Base-by-base conservation (phyloP, 2,888 invertebrate species). In the Ariolimax columbianus region DNA sequence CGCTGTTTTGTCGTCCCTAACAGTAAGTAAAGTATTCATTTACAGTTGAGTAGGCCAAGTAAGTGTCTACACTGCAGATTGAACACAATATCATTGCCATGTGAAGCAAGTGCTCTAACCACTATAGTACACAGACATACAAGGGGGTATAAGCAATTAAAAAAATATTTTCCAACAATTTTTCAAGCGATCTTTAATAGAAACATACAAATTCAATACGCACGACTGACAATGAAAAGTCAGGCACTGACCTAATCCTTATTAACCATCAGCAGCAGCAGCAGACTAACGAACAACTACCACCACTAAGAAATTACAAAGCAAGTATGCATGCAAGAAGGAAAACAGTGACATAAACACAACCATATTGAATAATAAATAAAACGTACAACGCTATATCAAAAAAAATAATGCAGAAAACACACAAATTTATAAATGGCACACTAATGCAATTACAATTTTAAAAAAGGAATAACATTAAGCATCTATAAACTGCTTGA, bases 301-400 rank as follows among this genome's bases (percentile, higher is more conserved):
- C 72, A 70, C 23, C 23, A 11, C 6, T 19, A 40, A 23, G 26
- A 23, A 66, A 66, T 33, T 66, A 66, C 4, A n/a, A 72, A 72
- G 72, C 72, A 17, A 55, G 11, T 40, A 40, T 19, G 72, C 72
- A 72, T 72, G 72, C 72, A 72, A 72, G 36, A 70, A 38, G 6
- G 26, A 1, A 26, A 40, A 55, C 40, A 72, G 11, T 38, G 38
- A 72, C n/a, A 72, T 26, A 40, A 23, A 7, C 6, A 72, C 40
- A 72, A 9, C 19, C 23, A 72, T 72, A 72, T 26, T 19, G 36
- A 36, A 23, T 17, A 38, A 9, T 70, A 70, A 70, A 70, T 19
- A 17, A 38, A 72, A 40, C n/a, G 0, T 0, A 40, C 11, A 38
- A 72, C 23, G 11, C 19, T 38, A 36, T 11, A 30, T 7, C 36